phyloP scores from a whole-genome alignment of 2,888 invertebrate genomes.

The Lasioglossum calceatum region DNA sequence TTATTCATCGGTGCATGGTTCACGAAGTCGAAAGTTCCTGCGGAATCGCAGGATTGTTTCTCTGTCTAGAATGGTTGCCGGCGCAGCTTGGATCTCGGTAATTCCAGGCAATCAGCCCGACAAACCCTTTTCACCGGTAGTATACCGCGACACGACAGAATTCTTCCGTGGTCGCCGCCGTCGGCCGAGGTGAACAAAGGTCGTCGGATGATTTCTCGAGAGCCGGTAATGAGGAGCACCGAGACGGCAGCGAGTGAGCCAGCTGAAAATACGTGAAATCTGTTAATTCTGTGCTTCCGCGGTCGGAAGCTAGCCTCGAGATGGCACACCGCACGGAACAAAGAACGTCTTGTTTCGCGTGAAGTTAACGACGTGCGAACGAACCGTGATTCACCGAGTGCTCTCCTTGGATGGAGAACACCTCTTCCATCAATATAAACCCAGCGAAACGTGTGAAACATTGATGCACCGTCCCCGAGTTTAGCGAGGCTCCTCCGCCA shows the following conservation, averaged over 20 bases:
- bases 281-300: conserved; percentile 30
- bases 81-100: conserved; percentile 46
- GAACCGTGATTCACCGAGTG: background rate
- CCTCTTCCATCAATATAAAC: background rate
- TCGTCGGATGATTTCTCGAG: conserved; percentile 66
- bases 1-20: background rate
- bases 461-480: background rate
- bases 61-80: conserved; percentile 31
- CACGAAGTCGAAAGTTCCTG: conserved; percentile 14
- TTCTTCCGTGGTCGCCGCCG: conserved; percentile 44
- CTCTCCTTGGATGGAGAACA: background rate
- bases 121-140: conserved; percentile 51
- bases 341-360: conserved; percentile 42
- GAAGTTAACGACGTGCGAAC: conserved; percentile 54
- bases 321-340: conserved; percentile 26
- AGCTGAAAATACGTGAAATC: conserved; percentile 56
- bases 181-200: conserved; percentile 56
- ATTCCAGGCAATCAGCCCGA: conserved; percentile 66
- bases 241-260: conserved; percentile 10
- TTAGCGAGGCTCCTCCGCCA: background rate
- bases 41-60: conserved; percentile 34
- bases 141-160: conserved; percentile 60
- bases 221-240: conserved; percentile 54
- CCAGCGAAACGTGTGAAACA: background rate
- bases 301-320: background rate